Conservation (phyloP, 2,113 vertebrate species). For the Tachycineta bicolor region DNA sequence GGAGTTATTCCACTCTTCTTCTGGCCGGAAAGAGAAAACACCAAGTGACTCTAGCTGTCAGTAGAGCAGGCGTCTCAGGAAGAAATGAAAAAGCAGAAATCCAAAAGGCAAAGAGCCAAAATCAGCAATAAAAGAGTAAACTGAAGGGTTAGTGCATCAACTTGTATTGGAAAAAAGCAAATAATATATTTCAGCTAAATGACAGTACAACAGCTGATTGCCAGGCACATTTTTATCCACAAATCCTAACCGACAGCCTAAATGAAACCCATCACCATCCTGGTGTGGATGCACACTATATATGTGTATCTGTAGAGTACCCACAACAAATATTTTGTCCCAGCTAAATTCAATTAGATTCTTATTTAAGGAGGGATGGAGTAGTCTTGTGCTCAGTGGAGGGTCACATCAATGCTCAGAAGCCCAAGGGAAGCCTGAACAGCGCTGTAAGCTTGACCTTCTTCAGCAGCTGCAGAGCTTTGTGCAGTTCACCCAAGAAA, state of each 20-base stretch:
- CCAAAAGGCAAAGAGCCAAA: not conserved
- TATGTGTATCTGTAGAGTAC: not conserved
- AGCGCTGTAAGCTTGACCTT: not conserved
- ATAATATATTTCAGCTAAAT: not conserved
- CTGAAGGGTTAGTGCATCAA: not conserved
- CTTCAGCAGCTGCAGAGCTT: not conserved
- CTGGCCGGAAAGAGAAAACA: not conserved
- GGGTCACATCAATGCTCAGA: not conserved
- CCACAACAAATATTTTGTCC: not conserved
- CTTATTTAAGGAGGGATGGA: not conserved
- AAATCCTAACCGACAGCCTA: not conserved
- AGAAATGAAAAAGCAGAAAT: slow-evolving; percentile 28
- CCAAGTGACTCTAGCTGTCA: not conserved
- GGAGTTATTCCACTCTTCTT: not conserved
- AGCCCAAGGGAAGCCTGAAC: not conserved
- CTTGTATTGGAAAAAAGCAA: not conserved
- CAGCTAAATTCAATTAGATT: not conserved
- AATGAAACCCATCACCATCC: not conserved
- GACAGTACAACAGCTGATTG: not conserved
- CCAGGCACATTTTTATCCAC: not conserved
- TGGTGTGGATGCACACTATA: not conserved
- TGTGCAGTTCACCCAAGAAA: not conserved
- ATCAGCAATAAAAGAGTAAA: slow-evolving; percentile 20
- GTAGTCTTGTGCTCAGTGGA: not conserved
- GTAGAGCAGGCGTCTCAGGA: not conserved